Percentiles rank a stretch among this genome's conserved stretches.
Evolutionary conservation across 2,888 invertebrate genomes (phyloP).

Genomic region (Petrophora chlorosata): DNA sequence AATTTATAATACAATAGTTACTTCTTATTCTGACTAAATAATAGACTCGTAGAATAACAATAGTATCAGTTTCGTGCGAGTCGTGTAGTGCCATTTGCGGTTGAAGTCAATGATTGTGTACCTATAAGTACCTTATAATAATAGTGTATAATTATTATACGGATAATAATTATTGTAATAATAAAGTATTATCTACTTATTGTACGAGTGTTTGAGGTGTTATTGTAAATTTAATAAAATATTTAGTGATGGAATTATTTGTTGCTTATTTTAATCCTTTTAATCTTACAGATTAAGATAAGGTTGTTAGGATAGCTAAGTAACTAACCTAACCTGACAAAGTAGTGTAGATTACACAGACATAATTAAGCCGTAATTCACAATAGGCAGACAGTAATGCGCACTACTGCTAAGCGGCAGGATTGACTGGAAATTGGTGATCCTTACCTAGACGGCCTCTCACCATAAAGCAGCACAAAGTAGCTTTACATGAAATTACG

Average conservation of each 20-base stretch:
- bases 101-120: conserved; percentile 51
- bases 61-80: conserved; percentile 28
- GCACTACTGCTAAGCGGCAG: too few relatives aligned
- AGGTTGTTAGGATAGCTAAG: too few relatives aligned
- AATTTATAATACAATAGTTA: conserved; percentile 46
- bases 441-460: too few relatives aligned
- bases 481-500: too few relatives aligned
- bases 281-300: neutral
- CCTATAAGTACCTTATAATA: conserved; percentile 34
- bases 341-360: too few relatives aligned
- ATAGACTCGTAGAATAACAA: conserved; percentile 1
- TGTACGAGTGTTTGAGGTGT: conserved; percentile 68
- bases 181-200: conserved; percentile 76
- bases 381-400: too few relatives aligned
- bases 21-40: conserved; percentile 22
- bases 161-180: conserved; percentile 58
- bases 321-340: too few relatives aligned
- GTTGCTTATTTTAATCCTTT: conserved; percentile 23
- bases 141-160: conserved; percentile 31
- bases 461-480: too few relatives aligned
- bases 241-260: conserved; percentile 53
- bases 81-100: conserved; percentile 63
- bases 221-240: conserved; percentile 69
- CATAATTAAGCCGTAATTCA: too few relatives aligned
- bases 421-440: too few relatives aligned